These are phyloP conservation scores for Gonioctena quinquepunctata DNA, from an alignment of 1,140 invertebrate species.

Conservation along the genomic window DNA sequence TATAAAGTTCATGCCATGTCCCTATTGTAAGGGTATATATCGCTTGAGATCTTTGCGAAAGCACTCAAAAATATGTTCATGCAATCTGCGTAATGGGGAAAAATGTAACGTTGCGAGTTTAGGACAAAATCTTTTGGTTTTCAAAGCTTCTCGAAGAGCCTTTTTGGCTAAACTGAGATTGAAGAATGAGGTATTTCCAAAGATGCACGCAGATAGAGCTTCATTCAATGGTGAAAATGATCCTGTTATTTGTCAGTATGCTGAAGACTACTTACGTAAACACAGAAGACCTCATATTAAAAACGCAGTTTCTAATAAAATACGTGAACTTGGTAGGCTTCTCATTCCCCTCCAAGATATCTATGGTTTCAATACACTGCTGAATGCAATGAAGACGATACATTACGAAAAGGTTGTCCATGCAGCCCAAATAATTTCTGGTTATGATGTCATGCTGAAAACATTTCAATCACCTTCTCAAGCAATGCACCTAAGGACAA, in stretches of 20 bases:
- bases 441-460: slow-evolving; percentile 13
- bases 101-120: slow-evolving; percentile 11
- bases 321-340: slow-evolving; percentile 16
- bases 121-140: slow-evolving; percentile 19
- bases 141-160: slow-evolving; percentile 13
- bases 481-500: slow-evolving; percentile 25
- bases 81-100: slow-evolving; percentile 1
- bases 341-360: slow-evolving; percentile 12
- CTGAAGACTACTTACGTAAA: not conserved
- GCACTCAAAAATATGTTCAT: slow-evolving; percentile 2
- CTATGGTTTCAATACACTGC: not conserved
- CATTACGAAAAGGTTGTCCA: slow-evolving; percentile 14
- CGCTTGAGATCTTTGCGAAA: slow-evolving; percentile 5
- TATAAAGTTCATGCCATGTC: slow-evolving; percentile 16
- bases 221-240: slow-evolving; percentile 14
- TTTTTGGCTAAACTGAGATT: slow-evolving; percentile 22
- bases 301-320: slow-evolving; percentile 17
- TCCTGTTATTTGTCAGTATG: slow-evolving; percentile 12
- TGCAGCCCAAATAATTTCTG: slow-evolving; percentile 12
- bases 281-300: slow-evolving; percentile 13
- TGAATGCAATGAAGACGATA: slow-evolving; percentile 8
- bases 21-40: slow-evolving; percentile 15
- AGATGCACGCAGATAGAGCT: slow-evolving; percentile 21
- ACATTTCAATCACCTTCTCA: slow-evolving; percentile 28
- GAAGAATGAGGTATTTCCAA: slow-evolving; percentile 25